Evolutionary conservation across 2,797 vertebrate species (phyloP).

Genomic region (Ceryle rudis): DNA sequence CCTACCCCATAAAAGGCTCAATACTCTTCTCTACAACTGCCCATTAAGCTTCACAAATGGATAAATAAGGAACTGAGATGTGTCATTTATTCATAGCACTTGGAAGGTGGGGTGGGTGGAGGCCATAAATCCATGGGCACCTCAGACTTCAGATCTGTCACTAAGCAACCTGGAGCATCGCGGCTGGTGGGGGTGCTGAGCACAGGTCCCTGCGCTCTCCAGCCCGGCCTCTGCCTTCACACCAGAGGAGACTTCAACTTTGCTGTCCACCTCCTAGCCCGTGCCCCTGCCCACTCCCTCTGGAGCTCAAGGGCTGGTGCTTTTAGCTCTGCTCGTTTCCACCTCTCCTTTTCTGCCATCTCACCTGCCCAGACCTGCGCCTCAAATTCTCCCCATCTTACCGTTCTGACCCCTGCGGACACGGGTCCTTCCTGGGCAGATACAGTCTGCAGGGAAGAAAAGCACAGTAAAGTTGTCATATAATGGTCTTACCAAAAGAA

Average conservation of each 20-base stretch:
- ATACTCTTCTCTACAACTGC: not conserved
- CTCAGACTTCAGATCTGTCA: not conserved
- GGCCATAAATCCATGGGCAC: not conserved
- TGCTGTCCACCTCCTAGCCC: not conserved
- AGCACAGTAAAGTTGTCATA: accelerated
- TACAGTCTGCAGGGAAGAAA: not conserved
- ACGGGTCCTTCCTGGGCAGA: accelerated
- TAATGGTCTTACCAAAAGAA: not conserved
- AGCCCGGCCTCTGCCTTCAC: not conserved
- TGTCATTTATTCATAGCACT: conserved; percentile 8
- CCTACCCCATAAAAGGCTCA: not conserved
- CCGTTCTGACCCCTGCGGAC: not conserved
- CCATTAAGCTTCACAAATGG: conserved; percentile 38
- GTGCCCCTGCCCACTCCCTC: not conserved
- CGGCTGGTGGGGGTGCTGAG: not conserved
- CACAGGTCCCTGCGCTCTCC: accelerated
- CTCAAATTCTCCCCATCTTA: not conserved
- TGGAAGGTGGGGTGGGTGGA: not conserved
- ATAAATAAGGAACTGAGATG: conserved; percentile 34
- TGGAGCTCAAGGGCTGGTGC: not conserved
- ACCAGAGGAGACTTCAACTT: accelerated
- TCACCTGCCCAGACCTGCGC: not conserved
- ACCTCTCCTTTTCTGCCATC: not conserved
- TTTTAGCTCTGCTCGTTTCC: not conserved
- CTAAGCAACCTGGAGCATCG: not conserved